Percentiles rank a stretch among this genome's conserved stretches.
phyloP scores from a whole-genome alignment of 2,113 vertebrate species.

The Pseudois nayaur region DNA sequence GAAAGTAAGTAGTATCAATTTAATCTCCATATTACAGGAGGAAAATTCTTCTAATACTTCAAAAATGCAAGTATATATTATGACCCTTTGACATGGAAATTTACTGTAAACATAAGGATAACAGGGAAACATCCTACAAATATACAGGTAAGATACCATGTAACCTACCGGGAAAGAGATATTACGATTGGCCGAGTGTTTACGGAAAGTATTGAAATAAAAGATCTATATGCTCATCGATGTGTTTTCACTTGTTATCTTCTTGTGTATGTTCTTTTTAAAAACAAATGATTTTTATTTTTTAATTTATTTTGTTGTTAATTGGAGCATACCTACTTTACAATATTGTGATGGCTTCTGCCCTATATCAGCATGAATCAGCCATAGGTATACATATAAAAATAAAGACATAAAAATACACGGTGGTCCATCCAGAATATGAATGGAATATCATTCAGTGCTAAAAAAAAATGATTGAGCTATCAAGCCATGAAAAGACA shows the following conservation, averaged over 20 bases:
- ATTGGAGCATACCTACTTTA: not conserved
- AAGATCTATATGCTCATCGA: accelerated
- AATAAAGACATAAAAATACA: not conserved
- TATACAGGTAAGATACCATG: not conserved
- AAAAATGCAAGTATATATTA: not conserved
- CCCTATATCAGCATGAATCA: not conserved
- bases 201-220: not conserved
- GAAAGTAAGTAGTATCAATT: not conserved
- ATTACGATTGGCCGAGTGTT: not conserved
- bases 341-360: not conserved
- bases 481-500: not conserved
- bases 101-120: not conserved
- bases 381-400: not conserved
- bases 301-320: not conserved
- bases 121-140: not conserved
- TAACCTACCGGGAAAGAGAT: not conserved
- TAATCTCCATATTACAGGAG: not conserved
- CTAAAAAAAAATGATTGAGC: not conserved
- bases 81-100: not conserved
- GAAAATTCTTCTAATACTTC: not conserved
- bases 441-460: not conserved
- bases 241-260: not conserved
- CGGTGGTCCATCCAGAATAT: not conserved
- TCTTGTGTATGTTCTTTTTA: not conserved
- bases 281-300: not conserved